phyloP scores from a whole-genome alignment of 2,113 vertebrate genomes.

The Labeo rohita region DNA sequence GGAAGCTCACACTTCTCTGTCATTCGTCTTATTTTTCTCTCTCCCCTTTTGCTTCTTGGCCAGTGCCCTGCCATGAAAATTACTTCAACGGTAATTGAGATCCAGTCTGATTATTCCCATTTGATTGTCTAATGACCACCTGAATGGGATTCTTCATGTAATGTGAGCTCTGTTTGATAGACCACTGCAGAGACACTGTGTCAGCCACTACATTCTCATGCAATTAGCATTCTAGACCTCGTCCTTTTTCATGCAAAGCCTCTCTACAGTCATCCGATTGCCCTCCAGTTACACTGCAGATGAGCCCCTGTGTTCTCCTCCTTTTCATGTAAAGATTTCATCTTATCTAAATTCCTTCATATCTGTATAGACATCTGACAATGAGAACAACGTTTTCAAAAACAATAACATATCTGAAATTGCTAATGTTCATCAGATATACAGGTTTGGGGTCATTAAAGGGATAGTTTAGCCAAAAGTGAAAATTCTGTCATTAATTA shows the following conservation, averaged over 20 bases:
- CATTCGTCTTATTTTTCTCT: constrained; percentile 4
- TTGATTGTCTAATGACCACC: constrained; percentile 75
- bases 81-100: constrained; percentile 70
- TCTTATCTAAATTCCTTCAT: constrained; percentile 1
- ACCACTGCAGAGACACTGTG: constrained; percentile 57
- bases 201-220: constrained; percentile 60
- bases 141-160: constrained; percentile 70
- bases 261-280: constrained; percentile 42
- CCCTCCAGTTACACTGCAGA: constrained; percentile 31
- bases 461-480: no score
- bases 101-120: constrained; percentile 72
- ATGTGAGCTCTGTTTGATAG: constrained; percentile 65
- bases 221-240: constrained; percentile 60
- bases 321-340: constrained; percentile 24
- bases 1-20: constrained; percentile 19
- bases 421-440: neutral
- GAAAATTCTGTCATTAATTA: no score
- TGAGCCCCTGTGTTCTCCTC: constrained; percentile 15
- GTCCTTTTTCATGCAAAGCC: constrained; percentile 23
- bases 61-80: constrained; percentile 66
- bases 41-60: constrained; percentile 65
- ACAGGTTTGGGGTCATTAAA: no score
- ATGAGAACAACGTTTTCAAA: neutral
- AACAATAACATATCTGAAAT: neutral
- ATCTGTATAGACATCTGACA: neutral